These are phyloP conservation scores for Eufriesea mexicana DNA, from an alignment of 1,140 invertebrate species.

Conservation along the genomic window DNA sequence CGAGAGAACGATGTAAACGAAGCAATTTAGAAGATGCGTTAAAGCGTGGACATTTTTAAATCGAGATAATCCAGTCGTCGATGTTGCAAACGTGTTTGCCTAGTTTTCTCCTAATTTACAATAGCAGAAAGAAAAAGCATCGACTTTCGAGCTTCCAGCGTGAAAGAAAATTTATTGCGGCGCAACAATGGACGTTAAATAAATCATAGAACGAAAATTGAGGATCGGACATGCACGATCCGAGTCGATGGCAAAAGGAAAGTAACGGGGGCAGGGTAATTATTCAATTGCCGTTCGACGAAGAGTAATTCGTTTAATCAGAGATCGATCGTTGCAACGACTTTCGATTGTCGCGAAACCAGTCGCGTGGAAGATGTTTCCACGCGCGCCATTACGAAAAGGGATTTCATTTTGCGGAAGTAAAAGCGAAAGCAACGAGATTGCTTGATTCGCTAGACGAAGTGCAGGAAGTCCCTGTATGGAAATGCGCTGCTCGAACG, in stretches of 20 bases:
- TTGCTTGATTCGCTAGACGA: conserved; percentile 12
- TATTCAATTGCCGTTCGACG: neutral
- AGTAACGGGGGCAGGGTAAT: neutral
- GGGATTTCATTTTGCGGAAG: conserved; percentile 16
- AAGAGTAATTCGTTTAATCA: neutral
- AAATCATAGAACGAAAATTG: neutral
- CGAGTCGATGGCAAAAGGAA: neutral
- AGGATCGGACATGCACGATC: neutral
- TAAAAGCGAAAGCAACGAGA: conserved; percentile 30
- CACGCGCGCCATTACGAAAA: neutral
- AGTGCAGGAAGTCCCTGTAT: conserved; percentile 4
- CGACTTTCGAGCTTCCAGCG: too few relatives aligned
- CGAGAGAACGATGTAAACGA: too few relatives aligned
- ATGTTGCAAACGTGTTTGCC: too few relatives aligned
- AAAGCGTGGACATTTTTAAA: too few relatives aligned
- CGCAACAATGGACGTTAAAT: too few relatives aligned
- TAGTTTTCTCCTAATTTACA: too few relatives aligned
- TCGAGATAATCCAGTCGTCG: too few relatives aligned
- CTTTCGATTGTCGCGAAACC: neutral
- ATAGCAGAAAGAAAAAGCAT: too few relatives aligned
- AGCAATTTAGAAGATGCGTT: too few relatives aligned
- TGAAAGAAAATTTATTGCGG: too few relatives aligned
- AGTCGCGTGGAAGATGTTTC: neutral
- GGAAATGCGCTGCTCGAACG: neutral
- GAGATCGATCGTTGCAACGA: neutral